Conservation (phyloP, 2,113 vertebrate species). For the Neolamprologus toae region DNA sequence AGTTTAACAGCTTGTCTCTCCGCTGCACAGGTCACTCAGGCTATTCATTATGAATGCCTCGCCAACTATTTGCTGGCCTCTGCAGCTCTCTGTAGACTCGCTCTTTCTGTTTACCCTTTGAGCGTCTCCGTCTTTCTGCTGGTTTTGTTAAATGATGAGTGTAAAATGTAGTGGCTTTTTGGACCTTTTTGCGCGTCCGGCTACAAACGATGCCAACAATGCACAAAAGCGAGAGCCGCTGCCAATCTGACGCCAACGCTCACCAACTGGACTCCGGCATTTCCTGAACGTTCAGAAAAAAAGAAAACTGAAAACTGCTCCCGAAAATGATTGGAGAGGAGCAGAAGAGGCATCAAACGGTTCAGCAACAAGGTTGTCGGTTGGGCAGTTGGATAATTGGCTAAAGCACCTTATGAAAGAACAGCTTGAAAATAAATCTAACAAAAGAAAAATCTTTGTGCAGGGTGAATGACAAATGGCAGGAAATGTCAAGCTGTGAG, state of each 20-base stretch:
- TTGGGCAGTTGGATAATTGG: background rate
- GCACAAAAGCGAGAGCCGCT: background rate
- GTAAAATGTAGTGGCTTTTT: slow-evolving; percentile 8
- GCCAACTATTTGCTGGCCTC: background rate
- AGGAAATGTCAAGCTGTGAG: background rate
- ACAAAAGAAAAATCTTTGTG: background rate
- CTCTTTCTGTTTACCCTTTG: background rate
- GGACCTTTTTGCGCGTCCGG: background rate
- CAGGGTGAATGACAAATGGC: background rate
- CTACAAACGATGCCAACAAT: slow-evolving; percentile 26
- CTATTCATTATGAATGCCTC: background rate
- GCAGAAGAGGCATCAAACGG: background rate
- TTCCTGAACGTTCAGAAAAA: background rate
- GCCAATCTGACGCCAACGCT: slow-evolving; percentile 46
- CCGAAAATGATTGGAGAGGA: background rate
- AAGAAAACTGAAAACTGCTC: background rate
- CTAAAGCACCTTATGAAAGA: background rate
- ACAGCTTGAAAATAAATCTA: background rate
- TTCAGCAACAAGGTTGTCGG: background rate
- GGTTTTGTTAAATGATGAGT: background rate
- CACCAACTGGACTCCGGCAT: slow-evolving; percentile 43
- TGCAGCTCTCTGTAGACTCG: background rate
- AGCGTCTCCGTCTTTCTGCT: background rate
- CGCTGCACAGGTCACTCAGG: background rate
- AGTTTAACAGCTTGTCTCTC: background rate